Conservation (phyloP, 2,888 invertebrate species). For the Tiphia femorata region DNA sequence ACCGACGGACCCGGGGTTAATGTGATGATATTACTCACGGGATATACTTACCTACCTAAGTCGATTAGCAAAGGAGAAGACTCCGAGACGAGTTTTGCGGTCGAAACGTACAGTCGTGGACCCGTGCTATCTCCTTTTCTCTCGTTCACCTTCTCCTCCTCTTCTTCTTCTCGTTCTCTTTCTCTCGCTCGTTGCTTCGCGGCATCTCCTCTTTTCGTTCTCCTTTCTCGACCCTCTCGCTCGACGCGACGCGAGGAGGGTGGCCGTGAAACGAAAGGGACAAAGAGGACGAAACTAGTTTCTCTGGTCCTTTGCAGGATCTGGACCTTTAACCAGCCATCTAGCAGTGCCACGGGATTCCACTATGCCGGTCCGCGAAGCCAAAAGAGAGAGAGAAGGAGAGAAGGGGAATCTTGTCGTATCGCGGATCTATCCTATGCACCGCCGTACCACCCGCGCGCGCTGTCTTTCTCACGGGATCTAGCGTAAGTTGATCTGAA, state of each 20-base stretch:
- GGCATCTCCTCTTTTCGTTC: no score
- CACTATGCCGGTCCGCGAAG: neutral
- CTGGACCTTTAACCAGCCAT: slow-evolving; percentile 39
- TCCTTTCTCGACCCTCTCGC: no score
- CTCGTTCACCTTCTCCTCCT: no score
- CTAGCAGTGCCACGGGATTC: slow-evolving; percentile 24
- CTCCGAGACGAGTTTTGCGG: slow-evolving; percentile 53
- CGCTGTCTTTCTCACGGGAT: slow-evolving; percentile 8
- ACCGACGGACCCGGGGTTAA: slow-evolving; percentile 55
- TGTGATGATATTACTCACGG: slow-evolving; percentile 60
- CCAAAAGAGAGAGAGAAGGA: no score
- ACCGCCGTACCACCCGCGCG: no score
- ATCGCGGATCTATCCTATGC: slow-evolving; percentile 3
- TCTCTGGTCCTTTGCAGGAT: slow-evolving; percentile 29
- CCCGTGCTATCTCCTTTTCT: slow-evolving; percentile 23
- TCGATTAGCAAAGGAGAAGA: slow-evolving; percentile 53
- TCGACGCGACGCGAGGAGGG: slow-evolving; percentile 42
- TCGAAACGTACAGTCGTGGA: slow-evolving; percentile 44
- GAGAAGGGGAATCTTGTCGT: neutral
- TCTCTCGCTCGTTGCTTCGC: no score
- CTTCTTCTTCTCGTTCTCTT: no score
- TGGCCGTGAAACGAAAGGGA: slow-evolving; percentile 45
- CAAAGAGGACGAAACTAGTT: slow-evolving; percentile 45
- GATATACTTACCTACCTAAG: slow-evolving; percentile 54
- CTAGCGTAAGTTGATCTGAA: no score